Evolutionary conservation across 2,888 invertebrate genomes (phyloP).

Genomic region (Parasteatoda lunata): DNA sequence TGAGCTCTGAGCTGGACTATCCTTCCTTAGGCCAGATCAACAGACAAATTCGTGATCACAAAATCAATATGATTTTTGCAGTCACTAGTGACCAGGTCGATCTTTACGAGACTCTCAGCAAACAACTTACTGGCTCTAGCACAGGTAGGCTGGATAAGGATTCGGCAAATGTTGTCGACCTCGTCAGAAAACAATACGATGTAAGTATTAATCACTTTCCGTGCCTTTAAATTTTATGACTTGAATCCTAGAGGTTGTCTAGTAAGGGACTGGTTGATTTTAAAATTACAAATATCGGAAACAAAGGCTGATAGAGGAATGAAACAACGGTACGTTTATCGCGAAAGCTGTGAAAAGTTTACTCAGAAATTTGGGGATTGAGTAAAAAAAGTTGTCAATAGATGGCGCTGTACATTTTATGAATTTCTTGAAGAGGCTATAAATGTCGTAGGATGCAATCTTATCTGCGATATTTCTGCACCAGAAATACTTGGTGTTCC

Average conservation of each 20-base stretch:
- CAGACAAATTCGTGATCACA: constrained; percentile 88
- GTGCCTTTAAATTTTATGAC: background rate
- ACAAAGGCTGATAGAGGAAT: no score
- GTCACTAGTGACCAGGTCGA: constrained; percentile 89
- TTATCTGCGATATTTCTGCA: no score
- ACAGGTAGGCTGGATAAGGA: constrained; percentile 92
- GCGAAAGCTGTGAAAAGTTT: no score
- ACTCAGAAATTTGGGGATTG: no score
- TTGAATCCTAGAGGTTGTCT: background rate
- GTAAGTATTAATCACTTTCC: constrained; percentile 25
- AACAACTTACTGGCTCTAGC: constrained; percentile 93
- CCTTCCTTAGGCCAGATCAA: constrained; percentile 93
- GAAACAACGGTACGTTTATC: no score
- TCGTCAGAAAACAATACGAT: constrained; percentile 92
- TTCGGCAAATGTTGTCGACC: constrained; percentile 95
- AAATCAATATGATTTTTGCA: constrained; percentile 98
- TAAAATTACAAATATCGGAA: no score
- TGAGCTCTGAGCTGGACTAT: constrained; percentile 89
- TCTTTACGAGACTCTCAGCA: constrained; percentile 87
- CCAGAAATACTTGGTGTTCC: no score
- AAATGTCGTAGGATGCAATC: no score
- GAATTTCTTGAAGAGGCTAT: no score
- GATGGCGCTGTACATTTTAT: no score
- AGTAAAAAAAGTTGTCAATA: no score
- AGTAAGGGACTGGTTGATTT: background rate